Base-by-base conservation (phyloP, 2,113 vertebrate species). In the Deroptyus accipitrinus region DNA sequence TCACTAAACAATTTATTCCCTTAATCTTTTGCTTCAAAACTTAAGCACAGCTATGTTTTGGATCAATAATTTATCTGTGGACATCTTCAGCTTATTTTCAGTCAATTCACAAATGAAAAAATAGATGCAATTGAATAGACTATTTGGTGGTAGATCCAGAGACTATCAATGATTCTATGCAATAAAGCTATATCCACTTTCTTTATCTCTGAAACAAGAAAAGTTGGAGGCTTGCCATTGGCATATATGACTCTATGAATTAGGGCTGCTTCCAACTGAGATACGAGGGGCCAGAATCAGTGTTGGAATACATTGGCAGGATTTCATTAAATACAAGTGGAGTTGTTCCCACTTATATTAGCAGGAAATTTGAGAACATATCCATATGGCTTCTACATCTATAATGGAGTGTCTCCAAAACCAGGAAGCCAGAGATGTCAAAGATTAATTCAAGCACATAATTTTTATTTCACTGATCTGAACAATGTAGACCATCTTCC, bases 11-110 rank as follows among this genome's bases (percentile, higher is more conserved):
- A 46, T 84, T 79, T 88, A 0, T 74, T 41, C 37, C 12, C 11
- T 69, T 80, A 51, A 72, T 57, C 82, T 83, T 90, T 75, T 33
- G 9, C 39, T 85, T 62, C 73, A 49, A 84, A 79, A 80, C 14
- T n/a, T 73, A 49, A 0, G 0, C 19, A 22, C 1, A 0, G 6
- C 11, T 74, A 22, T 8, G 8, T 89, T 93, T 91, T 67, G 20
- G 25, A 42, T 88, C 37, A 85, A n/a, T 74, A 90, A 51, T 54
- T 83, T 80, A 70, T 42, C 23, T 64, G 25, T 86, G 20, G 12
- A 51, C 11, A 20, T 48, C 37, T 62, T 73, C 54, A 54, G 6
- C 41, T 77, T 77, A 41, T 90, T 91, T 91, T 67, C 75, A 85
- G 63, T 54, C 44, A 80, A 51, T 88, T 85, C 25, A 61, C 28